Conservation (phyloP, 2,113 vertebrate species). For the Ceratotherium simum region DNA sequence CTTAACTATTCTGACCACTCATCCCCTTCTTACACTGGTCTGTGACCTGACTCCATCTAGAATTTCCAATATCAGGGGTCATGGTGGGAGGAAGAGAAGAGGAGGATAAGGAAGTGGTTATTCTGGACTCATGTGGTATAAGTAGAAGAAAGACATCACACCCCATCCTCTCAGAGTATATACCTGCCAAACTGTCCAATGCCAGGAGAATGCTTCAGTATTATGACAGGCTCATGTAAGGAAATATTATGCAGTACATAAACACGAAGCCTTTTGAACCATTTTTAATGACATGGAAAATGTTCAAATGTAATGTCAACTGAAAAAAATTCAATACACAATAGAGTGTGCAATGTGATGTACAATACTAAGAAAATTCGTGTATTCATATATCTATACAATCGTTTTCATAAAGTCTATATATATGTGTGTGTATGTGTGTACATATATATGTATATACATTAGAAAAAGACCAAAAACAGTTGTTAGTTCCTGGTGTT, state of each 20-base stretch:
- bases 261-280: neutral
- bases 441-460: neutral
- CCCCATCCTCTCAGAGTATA: neutral
- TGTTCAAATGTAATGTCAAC: neutral
- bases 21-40: neutral
- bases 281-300: constrained; percentile 18
- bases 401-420: constrained; percentile 14
- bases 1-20: neutral
- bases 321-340: neutral
- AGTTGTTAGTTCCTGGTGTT: neutral
- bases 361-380: neutral
- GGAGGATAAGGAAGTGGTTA: neutral
- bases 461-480: constrained; percentile 26
- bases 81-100: neutral
- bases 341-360: neutral
- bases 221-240: neutral
- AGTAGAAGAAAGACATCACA: neutral
- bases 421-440: neutral
- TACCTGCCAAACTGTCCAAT: neutral
- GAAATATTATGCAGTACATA: neutral
- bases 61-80: neutral
- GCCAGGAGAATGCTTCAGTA: neutral
- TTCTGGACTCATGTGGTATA: neutral
- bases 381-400: neutral
- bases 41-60: neutral